Evolutionary conservation across 2,797 vertebrate genomes (phyloP).

Genomic region (Somateria mollissima): DNA sequence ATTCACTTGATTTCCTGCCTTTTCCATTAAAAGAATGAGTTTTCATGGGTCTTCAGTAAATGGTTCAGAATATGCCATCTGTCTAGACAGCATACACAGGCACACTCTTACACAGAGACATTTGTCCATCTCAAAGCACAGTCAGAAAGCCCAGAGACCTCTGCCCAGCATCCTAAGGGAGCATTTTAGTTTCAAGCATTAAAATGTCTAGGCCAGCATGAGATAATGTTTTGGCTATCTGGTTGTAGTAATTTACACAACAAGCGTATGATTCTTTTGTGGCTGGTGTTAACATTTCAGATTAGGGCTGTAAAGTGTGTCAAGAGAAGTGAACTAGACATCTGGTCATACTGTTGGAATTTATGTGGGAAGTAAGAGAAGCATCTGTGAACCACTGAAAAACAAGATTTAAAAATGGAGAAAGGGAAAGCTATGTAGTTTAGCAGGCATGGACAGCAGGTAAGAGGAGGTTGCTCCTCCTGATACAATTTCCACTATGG

Average conservation of each 20-base stretch:
- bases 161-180: background rate
- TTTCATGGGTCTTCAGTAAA: background rate
- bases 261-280: background rate
- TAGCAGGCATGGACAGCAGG: background rate
- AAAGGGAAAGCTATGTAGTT: background rate
- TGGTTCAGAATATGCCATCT: background rate
- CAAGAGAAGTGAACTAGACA: conserved; percentile 26
- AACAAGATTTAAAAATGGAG: background rate
- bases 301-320: conserved; percentile 7
- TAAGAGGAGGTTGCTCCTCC: background rate
- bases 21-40: background rate
- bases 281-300: conserved; percentile 8
- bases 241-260: background rate
- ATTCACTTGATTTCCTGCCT: background rate
- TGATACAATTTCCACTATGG: background rate
- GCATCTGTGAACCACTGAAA: conserved; percentile 23
- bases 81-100: background rate
- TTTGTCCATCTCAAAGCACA: background rate
- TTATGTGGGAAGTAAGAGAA: conserved; percentile 46
- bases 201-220: background rate
- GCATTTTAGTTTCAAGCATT: background rate
- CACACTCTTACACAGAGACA: background rate
- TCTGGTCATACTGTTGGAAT: conserved; percentile 59
- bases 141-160: background rate
- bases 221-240: conserved; percentile 48